Conservation (phyloP, 1,140 invertebrate species). For the Nylanderia fulva region DNA sequence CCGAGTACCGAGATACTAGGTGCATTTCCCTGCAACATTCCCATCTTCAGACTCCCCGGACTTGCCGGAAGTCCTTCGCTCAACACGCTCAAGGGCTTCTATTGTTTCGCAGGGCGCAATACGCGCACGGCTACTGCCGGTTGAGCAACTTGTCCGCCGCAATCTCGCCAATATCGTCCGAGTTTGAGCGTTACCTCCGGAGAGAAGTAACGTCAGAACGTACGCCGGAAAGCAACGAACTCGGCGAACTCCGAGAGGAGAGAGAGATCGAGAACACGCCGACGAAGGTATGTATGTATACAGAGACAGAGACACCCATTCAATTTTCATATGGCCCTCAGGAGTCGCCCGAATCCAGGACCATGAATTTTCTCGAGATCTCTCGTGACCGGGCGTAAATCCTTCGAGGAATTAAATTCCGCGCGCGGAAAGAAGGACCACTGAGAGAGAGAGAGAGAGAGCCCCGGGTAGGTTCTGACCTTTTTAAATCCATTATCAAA, state of each 20-base stretch:
- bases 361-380: constrained; percentile 45
- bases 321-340: constrained; percentile 21
- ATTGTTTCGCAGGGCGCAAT: constrained; percentile 58
- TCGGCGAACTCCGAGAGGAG: constrained; percentile 35
- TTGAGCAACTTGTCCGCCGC: constrained; percentile 52
- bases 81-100: constrained; percentile 25
- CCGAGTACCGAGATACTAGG: background rate
- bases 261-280: background rate
- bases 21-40: background rate
- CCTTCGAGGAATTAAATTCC: constrained; percentile 50
- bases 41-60: constrained; percentile 14
- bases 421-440: constrained; percentile 8
- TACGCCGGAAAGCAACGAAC: constrained; percentile 37
- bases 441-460: too few species aligned
- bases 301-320: constrained; percentile 33
- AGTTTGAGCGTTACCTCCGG: constrained; percentile 50
- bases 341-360: constrained; percentile 8
- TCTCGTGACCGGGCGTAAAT: constrained; percentile 39
- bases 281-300: too few species aligned
- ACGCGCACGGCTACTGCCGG: constrained; percentile 27
- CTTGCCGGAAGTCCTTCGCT: constrained; percentile 36
- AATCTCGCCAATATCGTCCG: constrained; percentile 57
- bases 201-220: constrained; percentile 39
- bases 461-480: background rate
- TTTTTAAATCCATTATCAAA: constrained; percentile 67